phyloP scores from a whole-genome alignment of 2,797 vertebrate genomes.

The Aratinga solstitialis region DNA sequence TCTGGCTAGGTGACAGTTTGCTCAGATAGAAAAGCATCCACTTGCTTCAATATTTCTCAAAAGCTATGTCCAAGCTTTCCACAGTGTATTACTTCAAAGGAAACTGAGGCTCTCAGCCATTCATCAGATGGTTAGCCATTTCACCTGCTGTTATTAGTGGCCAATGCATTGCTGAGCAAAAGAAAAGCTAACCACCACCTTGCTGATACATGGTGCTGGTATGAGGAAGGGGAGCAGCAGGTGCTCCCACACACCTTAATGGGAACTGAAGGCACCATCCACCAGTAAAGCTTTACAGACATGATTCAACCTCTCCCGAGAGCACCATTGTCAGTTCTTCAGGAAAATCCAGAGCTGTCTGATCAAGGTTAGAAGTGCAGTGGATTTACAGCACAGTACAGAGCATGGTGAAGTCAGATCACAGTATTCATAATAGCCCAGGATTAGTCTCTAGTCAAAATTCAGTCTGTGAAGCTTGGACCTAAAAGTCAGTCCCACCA shows the following conservation, averaged over 20 bases:
- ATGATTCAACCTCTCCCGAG: not conserved
- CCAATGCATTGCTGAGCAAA: not conserved
- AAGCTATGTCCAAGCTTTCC: not conserved
- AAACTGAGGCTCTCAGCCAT: fast-evolving
- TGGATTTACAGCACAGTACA: not conserved
- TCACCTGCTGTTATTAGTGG: not conserved
- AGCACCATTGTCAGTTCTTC: not conserved
- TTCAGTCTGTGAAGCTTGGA: not conserved
- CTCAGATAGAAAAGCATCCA: not conserved
- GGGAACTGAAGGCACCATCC: not conserved
- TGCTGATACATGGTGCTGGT: not conserved
- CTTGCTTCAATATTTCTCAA: not conserved
- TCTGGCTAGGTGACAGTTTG: not conserved
- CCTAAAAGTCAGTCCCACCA: not conserved
- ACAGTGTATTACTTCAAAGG: not conserved
- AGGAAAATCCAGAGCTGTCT: not conserved
- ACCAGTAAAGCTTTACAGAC: not conserved
- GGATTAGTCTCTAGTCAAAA: not conserved
- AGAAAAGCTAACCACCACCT: not conserved
- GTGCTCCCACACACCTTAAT: not conserved
- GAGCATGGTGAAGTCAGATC: not conserved
- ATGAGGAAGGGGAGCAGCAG: not conserved
- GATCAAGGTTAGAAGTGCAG: not conserved
- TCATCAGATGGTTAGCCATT: not conserved
- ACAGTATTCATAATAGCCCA: not conserved